These are phyloP conservation scores for Malthinus seriepunctatus DNA, from an alignment of 2,888 invertebrate genomes.

Conservation along the genomic window DNA sequence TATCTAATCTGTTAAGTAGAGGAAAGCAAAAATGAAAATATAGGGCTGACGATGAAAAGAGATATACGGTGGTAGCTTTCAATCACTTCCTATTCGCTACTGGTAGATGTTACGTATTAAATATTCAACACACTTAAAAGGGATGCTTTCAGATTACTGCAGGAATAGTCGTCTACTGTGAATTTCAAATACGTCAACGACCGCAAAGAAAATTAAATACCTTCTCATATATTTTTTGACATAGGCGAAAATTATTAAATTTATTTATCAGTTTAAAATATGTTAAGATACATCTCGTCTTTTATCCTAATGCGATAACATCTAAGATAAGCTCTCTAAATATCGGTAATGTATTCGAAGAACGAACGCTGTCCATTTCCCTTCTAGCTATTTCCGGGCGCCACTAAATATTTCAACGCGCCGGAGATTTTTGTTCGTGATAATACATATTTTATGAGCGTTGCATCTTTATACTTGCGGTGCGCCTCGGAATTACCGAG, in stretches of 20 bases:
- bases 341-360: constrained; percentile 43
- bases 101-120: constrained; percentile 45
- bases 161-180: constrained; percentile 37
- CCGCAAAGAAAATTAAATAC: constrained; percentile 17
- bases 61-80: constrained; percentile 6
- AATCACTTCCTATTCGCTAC: constrained; percentile 26
- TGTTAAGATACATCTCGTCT: constrained; percentile 1
- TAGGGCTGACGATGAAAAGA: no score
- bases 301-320: constrained; percentile 16
- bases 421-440: constrained; percentile 55
- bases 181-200: constrained; percentile 26
- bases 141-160: constrained; percentile 50
- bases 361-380: constrained; percentile 37
- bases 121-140: constrained; percentile 56
- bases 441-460: constrained; percentile 55
- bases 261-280: background rate
- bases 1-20: no score
- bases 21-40: no score
- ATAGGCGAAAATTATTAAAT: background rate
- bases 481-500: constrained; percentile 38
- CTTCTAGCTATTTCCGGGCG: constrained; percentile 39
- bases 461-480: constrained; percentile 45
- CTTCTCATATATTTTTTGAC: background rate
- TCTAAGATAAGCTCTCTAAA: constrained; percentile 38
- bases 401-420: constrained; percentile 51